A percentile compares a stretch with the other conserved stretches of the same genome.
phyloP scores from a whole-genome alignment of 2,113 vertebrate species.

The Phylloscopus whistleri region DNA sequence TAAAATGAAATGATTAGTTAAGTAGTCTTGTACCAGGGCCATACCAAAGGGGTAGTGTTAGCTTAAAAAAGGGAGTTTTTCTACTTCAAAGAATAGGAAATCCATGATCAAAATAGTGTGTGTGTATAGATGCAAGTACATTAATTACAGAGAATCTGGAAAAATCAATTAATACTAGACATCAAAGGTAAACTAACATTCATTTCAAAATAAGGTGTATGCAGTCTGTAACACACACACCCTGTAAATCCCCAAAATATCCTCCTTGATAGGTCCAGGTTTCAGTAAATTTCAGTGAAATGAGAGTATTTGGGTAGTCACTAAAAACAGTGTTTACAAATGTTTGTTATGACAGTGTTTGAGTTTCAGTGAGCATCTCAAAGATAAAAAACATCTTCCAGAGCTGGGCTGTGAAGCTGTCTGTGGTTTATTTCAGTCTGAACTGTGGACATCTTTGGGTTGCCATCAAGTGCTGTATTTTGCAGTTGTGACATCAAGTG shows the following conservation, averaged over 20 bases:
- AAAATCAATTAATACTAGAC: background rate
- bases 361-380: background rate
- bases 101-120: background rate
- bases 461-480: background rate
- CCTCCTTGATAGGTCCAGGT: background rate
- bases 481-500: background rate
- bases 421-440: background rate
- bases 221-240: background rate
- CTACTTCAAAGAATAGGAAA: background rate
- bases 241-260: background rate
- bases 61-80: background rate
- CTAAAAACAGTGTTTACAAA: background rate
- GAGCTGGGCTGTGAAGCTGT: background rate
- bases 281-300: background rate
- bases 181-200: background rate
- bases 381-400: background rate
- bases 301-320: background rate
- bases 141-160: background rate
- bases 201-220: background rate
- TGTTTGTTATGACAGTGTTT: background rate
- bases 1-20: conserved; percentile 31
- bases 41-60: background rate
- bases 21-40: background rate
- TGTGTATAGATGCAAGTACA: background rate
- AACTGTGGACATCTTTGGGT: background rate